Percentiles rank a stretch among this genome's conserved stretches.
These are phyloP conservation scores for Callaeas wilsoni DNA, from an alignment of 2,113 vertebrate species.

Conservation along the genomic window DNA sequence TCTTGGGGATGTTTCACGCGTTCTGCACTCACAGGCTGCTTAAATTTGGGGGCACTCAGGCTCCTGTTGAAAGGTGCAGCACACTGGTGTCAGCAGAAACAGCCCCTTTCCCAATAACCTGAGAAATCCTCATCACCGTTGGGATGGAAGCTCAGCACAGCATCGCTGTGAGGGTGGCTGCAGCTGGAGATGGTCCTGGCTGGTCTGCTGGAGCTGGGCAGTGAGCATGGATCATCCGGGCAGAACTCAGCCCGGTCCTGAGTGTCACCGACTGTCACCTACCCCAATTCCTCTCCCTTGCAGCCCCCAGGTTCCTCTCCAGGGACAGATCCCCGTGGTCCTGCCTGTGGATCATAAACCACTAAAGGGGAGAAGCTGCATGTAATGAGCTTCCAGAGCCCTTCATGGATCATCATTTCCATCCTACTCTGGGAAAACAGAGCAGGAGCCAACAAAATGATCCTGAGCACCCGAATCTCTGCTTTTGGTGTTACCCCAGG, in stretches of 20 bases:
- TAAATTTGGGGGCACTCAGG: not conserved
- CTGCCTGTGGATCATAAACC: not conserved
- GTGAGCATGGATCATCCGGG: not conserved
- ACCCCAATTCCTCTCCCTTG: rapidly evolving
- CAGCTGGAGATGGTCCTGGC: rapidly evolving
- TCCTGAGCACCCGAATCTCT: not conserved
- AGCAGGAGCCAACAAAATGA: not conserved
- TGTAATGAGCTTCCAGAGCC: not conserved
- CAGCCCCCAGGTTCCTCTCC: not conserved
- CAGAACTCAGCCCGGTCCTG: not conserved
- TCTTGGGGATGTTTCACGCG: not conserved
- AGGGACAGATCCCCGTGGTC: not conserved
- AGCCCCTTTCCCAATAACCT: not conserved
- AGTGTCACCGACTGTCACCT: not conserved
- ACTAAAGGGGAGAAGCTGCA: not conserved
- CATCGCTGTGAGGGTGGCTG: not conserved
- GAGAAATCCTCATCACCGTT: not conserved
- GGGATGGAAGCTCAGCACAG: not conserved
- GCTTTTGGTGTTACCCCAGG: not conserved
- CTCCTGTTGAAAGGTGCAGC: not conserved
- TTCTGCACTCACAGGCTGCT: not conserved
- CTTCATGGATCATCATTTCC: not conserved
- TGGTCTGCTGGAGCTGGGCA: not conserved
- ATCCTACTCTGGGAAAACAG: not conserved
- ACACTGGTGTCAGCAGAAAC: rapidly evolving